These are phyloP conservation scores for Parnassius orleans DNA, from an alignment of 2,888 invertebrate genomes.

Conservation along the genomic window DNA sequence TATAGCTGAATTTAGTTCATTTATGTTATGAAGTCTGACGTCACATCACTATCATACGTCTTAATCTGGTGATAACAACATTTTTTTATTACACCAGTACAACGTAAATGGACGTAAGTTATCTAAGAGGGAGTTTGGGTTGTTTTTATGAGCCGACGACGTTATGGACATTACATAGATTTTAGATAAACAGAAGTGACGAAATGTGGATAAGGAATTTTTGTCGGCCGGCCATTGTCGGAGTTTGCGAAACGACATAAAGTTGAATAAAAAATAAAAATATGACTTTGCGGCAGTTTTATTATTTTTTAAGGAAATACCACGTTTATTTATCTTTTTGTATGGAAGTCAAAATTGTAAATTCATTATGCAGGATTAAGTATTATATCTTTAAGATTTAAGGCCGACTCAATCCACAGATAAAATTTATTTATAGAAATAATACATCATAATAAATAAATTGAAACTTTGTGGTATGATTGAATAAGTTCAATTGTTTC, in stretches of 20 bases:
- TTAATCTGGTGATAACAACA: slow-evolving; percentile 46
- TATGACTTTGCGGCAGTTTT: background rate
- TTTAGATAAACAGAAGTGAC: slow-evolving; percentile 26
- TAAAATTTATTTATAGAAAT: too few relatives aligned
- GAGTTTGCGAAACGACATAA: slow-evolving; percentile 19
- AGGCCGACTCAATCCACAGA: too few relatives aligned
- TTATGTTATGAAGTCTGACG: slow-evolving; percentile 34
- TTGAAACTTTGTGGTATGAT: too few relatives aligned
- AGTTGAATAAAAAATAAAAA: slow-evolving; percentile 4
- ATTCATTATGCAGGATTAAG: too few relatives aligned
- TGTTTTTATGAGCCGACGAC: slow-evolving; percentile 37
- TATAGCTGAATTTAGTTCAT: slow-evolving; percentile 15
- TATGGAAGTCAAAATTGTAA: too few relatives aligned
- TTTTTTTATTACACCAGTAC: slow-evolving; percentile 45
- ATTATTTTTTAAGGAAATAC: too few relatives aligned
- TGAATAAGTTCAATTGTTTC: too few relatives aligned
- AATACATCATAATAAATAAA: too few relatives aligned
- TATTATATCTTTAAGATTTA: too few relatives aligned
- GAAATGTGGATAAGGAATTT: slow-evolving; percentile 21
- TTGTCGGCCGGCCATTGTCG: slow-evolving; percentile 8
- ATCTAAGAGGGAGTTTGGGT: slow-evolving; percentile 40
- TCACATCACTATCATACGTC: slow-evolving; percentile 46
- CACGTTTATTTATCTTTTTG: too few relatives aligned
- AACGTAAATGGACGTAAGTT: slow-evolving; percentile 44
- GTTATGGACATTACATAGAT: slow-evolving; percentile 32